Evolutionary conservation across 2,888 invertebrate species (phyloP).

Genomic region (Suillia variegata): DNA sequence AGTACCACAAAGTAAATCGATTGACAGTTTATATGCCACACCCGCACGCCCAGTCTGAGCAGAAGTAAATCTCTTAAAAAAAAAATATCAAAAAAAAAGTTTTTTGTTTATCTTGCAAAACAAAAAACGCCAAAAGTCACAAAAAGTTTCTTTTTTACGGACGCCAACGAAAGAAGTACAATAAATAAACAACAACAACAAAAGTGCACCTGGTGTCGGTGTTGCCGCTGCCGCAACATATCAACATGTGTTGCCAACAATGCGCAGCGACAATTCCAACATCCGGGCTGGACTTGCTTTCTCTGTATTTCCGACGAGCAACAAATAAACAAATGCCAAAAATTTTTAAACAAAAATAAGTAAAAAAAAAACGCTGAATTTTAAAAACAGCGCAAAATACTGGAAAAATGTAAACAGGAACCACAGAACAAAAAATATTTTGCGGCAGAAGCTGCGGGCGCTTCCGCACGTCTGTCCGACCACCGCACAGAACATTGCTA

Average conservation of each 20-base stretch:
- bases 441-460: slow-evolving; percentile 37
- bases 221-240: not conserved
- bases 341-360: too few species aligned
- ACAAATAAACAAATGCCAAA: slow-evolving; percentile 14
- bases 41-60: not conserved
- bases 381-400: slow-evolving; percentile 28
- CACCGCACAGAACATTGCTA: too few species aligned
- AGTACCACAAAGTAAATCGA: slow-evolving; percentile 37
- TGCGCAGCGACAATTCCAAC: slow-evolving; percentile 32
- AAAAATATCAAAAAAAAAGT: slow-evolving; percentile 30
- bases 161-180: not conserved
- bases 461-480: slow-evolving; percentile 35
- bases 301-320: too few species aligned
- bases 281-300: too few species aligned
- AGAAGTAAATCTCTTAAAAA: too few species aligned
- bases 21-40: slow-evolving; percentile 34
- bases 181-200: too few species aligned
- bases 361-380: slow-evolving; percentile 10
- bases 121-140: slow-evolving; percentile 24
- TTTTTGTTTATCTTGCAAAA: slow-evolving; percentile 48
- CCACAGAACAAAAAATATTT: slow-evolving; percentile 33
- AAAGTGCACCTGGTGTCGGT: not conserved
- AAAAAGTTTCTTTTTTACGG: not conserved
- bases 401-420: slow-evolving; percentile 44
- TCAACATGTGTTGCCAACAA: slow-evolving; percentile 11